A percentile compares a stretch with the other conserved stretches of the same genome.
Evolutionary conservation across 2,113 vertebrate species (phyloP).

Genomic region (Tiliqua scincoides): DNA sequence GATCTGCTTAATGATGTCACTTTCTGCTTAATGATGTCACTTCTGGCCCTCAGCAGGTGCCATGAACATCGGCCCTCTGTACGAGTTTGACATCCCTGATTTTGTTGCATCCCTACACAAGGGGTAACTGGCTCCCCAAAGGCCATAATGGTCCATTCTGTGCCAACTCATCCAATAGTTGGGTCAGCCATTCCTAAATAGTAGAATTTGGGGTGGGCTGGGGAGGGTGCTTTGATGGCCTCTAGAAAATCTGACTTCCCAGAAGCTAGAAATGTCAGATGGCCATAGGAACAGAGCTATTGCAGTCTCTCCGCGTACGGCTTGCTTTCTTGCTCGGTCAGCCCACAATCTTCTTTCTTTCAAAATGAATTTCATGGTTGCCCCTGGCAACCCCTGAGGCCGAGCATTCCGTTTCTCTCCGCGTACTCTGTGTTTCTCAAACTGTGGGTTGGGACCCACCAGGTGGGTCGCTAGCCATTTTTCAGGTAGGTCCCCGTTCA

Average conservation of each 20-base stretch:
- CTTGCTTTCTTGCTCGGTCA: not conserved
- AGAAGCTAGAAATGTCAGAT: not conserved
- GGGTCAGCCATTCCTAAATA: not conserved
- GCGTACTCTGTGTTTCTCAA: not conserved
- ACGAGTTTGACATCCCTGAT: no score
- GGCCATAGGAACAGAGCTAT: not conserved
- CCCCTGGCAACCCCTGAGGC: slow-evolving; percentile 29
- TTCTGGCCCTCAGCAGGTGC: no score
- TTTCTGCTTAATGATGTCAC: no score
- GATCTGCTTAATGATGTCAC: no score
- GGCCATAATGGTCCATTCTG: not conserved
- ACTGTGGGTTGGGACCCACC: no score
- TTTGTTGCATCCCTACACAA: no score
- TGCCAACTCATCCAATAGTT: not conserved
- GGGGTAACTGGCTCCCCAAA: not conserved
- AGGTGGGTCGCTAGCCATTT: no score
- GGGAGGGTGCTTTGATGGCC: not conserved
- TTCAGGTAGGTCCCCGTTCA: no score
- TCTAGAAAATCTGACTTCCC: not conserved
- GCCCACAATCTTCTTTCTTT: not conserved
- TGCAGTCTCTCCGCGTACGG: not conserved
- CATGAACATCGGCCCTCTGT: no score
- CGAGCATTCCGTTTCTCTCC: not conserved
- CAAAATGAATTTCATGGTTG: slow-evolving; percentile 15
- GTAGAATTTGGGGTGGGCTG: no score